Base-by-base conservation (phyloP, 1,140 invertebrate species). In the Megalonaias nervosa region DNA sequence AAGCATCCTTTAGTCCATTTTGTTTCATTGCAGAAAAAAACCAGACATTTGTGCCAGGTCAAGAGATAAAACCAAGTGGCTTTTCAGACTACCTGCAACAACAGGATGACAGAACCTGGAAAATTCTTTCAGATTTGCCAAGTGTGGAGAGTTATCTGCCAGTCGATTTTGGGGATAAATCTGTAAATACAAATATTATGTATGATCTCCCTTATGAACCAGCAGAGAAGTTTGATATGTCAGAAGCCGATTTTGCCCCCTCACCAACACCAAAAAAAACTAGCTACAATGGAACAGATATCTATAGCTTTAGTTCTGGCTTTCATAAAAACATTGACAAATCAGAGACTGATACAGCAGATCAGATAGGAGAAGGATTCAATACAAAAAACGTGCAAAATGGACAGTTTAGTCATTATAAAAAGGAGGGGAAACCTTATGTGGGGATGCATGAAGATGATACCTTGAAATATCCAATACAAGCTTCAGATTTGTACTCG, bases 161-260 rank as follows among this genome's bases (percentile, higher is more conserved):
- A 74, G 38, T 48, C 0, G 38, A 38, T 78, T 56, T 65, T 72
- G 71, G 56, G 38, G 67, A 58, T 64, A 58, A 68, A 31, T 48
- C 19, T 19, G 59, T 31, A n/a, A 31, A 75, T 23, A 59, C 67
- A 16, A 78, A 60, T 66, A 55, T 81, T 55, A 21, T 64, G 3
- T 89, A 89, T 81, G 86, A 87, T 77, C 77, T 85, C 56, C 88
- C 88, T 16, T 89, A 86, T 76, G 84, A 86, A 56, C 77, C 81
- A 12, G 72, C 61, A 65, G 81, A 85, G 56, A 80, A 80, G 38
- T 81, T 88, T 79, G 86, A 87, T 68, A 71, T 88, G 31, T 83
- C 85, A 21, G 87, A 87, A 60, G 87, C 87, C 17, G 83, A 87
- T 62, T 88, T 88, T 82, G 84, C 81, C 31, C 81, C 83, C 0